Percentiles rank a stretch among this genome's conserved stretches.
These are phyloP conservation scores for Diadromus collaris DNA, from an alignment of 2,888 invertebrate species.

Conservation along the genomic window DNA sequence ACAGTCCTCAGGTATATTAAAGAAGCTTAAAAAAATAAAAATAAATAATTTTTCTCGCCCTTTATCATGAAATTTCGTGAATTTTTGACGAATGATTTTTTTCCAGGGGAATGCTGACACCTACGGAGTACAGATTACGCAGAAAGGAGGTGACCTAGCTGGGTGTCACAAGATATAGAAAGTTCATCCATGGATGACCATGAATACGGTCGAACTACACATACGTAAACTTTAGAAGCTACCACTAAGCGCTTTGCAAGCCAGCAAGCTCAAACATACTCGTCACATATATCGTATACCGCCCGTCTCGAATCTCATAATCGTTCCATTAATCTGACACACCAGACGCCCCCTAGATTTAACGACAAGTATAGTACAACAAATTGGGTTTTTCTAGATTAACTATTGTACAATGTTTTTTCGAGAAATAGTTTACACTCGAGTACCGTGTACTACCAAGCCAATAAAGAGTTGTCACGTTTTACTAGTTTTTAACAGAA, in stretches of 20 bases:
- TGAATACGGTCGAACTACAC: slow-evolving; percentile 17
- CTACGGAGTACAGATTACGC: slow-evolving; percentile 86
- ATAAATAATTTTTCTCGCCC: background rate
- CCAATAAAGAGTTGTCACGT: slow-evolving; percentile 51
- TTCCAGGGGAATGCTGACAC: slow-evolving; percentile 86
- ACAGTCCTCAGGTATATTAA: slow-evolving; percentile 83
- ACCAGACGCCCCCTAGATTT: background rate
- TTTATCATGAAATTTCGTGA: background rate
- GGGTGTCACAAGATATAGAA: slow-evolving; percentile 12
- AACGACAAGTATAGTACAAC: slow-evolving; percentile 6
- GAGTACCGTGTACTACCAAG: slow-evolving; percentile 32
- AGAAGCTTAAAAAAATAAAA: background rate
- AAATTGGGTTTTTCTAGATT: slow-evolving; percentile 11
- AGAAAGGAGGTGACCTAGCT: slow-evolving; percentile 78
- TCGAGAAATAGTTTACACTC: slow-evolving; percentile 37
- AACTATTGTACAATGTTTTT: slow-evolving; percentile 49
- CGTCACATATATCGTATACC: slow-evolving; percentile 24
- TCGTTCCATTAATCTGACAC: slow-evolving; percentile 4
- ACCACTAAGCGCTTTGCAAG: slow-evolving; percentile 23
- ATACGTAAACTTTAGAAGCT: slow-evolving; percentile 11
- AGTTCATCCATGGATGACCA: background rate
- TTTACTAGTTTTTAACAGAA: slow-evolving; percentile 37
- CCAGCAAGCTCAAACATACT: slow-evolving; percentile 15
- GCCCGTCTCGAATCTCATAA: background rate
- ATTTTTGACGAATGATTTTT: slow-evolving; percentile 17